phyloP scores from a whole-genome alignment of 92 coral and sea anemone species.

The Umimayanthus kanabou region DNA sequence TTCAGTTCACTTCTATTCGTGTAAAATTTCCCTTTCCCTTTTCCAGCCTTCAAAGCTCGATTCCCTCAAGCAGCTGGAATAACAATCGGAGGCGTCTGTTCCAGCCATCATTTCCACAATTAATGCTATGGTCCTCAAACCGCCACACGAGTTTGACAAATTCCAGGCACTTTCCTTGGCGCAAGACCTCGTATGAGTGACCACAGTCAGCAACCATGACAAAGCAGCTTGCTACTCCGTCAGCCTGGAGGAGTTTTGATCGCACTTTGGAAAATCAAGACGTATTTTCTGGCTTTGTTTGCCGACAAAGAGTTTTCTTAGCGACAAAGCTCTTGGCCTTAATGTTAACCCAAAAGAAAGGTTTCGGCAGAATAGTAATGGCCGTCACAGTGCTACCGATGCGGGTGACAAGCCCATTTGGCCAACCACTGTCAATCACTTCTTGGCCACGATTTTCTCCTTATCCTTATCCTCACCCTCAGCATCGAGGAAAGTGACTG shows the following conservation, averaged over 20 bases:
- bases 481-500: no score
- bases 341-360: no score
- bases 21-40: background rate
- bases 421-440: no score
- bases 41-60: background rate
- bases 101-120: background rate
- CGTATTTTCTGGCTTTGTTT: background rate
- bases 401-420: no score
- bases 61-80: background rate
- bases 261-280: background rate
- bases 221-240: constrained; percentile 26
- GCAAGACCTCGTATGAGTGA: constrained; percentile 2
- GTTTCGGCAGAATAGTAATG: no score
- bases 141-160: constrained; percentile 25
- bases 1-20: background rate
- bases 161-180: constrained; percentile 17
- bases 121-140: constrained; percentile 4
- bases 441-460: no score
- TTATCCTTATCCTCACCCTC: no score
- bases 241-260: constrained; percentile 15
- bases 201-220: background rate
- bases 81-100: background rate
- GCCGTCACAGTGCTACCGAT: no score
- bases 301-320: background rate
- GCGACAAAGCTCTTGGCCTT: background rate